Evolutionary conservation across 2,797 vertebrate genomes (phyloP).

Genomic region (Squalus acanthias): DNA sequence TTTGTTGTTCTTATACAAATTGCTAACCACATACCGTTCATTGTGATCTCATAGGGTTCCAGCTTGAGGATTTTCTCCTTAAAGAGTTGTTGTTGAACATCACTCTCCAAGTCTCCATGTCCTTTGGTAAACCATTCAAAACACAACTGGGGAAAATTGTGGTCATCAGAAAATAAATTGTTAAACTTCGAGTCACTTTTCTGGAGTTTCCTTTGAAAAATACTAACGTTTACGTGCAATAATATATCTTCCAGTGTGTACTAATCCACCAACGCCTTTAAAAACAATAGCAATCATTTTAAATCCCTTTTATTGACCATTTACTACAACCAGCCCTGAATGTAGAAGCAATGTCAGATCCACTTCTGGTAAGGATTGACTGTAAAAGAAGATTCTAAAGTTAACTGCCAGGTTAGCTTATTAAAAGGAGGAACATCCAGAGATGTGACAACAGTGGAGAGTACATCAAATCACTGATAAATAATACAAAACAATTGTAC

Average conservation of each 20-base stretch:
- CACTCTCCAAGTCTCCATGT: conserved; percentile 93
- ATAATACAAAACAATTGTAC: conserved; percentile 55
- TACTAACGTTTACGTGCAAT: not conserved
- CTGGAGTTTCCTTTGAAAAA: not conserved
- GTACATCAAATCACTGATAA: not conserved
- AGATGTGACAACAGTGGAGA: not conserved
- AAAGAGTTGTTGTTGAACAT: conserved; percentile 96
- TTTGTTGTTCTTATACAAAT: not conserved
- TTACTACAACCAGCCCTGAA: not conserved
- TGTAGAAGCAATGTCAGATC: not conserved
- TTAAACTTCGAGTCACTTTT: not conserved
- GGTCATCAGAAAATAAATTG: not conserved
- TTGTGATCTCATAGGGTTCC: conserved; percentile 97
- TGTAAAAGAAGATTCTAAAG: not conserved
- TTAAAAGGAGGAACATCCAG: not conserved
- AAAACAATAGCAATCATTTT: not conserved
- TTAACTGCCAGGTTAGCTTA: not conserved
- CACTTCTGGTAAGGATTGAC: not conserved
- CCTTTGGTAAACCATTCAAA: conserved; percentile 99
- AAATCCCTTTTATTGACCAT: not conserved
- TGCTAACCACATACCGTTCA: conserved; percentile 75
- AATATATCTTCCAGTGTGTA: not conserved
- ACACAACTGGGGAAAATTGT: conserved; percentile 75
- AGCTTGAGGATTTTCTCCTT: conserved; percentile 97
- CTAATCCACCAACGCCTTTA: not conserved